Conservation (phyloP, 2,113 vertebrate species). For the Epinephelus fuscoguttatus region DNA sequence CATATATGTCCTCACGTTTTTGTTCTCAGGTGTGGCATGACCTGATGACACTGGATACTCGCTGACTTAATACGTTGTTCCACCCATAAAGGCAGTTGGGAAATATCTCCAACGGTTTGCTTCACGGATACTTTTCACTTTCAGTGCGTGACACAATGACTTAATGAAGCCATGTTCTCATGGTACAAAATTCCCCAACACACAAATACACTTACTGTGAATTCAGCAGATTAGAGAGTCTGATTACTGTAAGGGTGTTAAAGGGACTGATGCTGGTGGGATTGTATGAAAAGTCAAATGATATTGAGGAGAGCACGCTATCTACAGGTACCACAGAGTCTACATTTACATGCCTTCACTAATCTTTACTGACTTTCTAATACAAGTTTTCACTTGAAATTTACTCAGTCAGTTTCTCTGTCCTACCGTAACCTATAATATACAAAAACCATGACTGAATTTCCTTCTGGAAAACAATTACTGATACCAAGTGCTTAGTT, state of each 20-base stretch:
- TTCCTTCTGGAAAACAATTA: background rate
- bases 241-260: background rate
- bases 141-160: slow-evolving; percentile 25
- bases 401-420: background rate
- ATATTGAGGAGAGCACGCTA: background rate
- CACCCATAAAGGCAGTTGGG: slow-evolving; percentile 31
- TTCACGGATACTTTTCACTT: slow-evolving; percentile 21
- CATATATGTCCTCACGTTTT: background rate
- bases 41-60: slow-evolving; percentile 45
- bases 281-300: slow-evolving; percentile 19
- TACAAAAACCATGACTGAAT: background rate
- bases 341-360: background rate
- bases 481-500: background rate
- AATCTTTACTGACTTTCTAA: background rate
- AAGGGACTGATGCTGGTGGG: background rate
- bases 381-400: background rate
- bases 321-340: background rate
- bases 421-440: background rate
- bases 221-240: background rate
- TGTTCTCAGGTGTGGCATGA: slow-evolving; percentile 39
- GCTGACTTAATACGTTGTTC: slow-evolving; percentile 38
- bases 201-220: background rate
- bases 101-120: slow-evolving; percentile 30
- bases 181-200: background rate
- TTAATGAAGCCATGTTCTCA: slow-evolving; percentile 31